Evolutionary conservation across 2,888 invertebrate species (phyloP).

Genomic region (Noctuana brunneofusca): DNA sequence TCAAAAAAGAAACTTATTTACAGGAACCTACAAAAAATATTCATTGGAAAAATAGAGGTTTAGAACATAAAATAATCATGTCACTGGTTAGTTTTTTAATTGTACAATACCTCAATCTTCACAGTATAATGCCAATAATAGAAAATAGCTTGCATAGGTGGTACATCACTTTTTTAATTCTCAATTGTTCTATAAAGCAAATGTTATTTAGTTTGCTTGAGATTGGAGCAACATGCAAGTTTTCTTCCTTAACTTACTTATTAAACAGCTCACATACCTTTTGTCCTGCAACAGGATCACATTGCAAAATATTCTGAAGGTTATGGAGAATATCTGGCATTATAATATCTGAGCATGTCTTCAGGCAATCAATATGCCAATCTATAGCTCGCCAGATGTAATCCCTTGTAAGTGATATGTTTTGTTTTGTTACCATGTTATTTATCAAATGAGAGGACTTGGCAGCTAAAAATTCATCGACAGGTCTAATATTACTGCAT

Average conservation of each 20-base stretch:
- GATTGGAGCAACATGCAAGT: too few species aligned
- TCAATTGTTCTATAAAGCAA: too few species aligned
- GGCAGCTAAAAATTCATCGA: constrained; percentile 79
- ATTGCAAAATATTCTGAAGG: constrained; percentile 66
- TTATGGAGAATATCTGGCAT: constrained; percentile 72
- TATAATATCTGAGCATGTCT: constrained; percentile 65
- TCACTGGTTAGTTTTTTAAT: too few species aligned
- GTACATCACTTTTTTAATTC: too few species aligned
- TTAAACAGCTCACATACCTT: constrained; percentile 50
- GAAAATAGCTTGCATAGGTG: too few species aligned
- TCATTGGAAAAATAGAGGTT: too few species aligned
- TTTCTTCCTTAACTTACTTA: background rate
- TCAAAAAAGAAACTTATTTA: too few species aligned
- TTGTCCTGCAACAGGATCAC: constrained; percentile 51
- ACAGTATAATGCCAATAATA: too few species aligned
- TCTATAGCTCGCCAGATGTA: constrained; percentile 60
- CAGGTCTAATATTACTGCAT: constrained; percentile 65
- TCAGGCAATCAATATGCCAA: constrained; percentile 74
- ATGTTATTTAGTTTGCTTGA: too few species aligned
- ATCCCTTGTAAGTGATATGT: constrained; percentile 63
- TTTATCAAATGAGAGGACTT: constrained; percentile 83
- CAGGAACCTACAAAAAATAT: too few species aligned
- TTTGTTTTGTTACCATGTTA: constrained; percentile 80
- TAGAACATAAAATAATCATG: too few species aligned
- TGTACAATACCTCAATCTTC: too few species aligned